Conservation (phyloP, 1,140 invertebrate genomes). For the Cyrtorhinus lividipennis region DNA sequence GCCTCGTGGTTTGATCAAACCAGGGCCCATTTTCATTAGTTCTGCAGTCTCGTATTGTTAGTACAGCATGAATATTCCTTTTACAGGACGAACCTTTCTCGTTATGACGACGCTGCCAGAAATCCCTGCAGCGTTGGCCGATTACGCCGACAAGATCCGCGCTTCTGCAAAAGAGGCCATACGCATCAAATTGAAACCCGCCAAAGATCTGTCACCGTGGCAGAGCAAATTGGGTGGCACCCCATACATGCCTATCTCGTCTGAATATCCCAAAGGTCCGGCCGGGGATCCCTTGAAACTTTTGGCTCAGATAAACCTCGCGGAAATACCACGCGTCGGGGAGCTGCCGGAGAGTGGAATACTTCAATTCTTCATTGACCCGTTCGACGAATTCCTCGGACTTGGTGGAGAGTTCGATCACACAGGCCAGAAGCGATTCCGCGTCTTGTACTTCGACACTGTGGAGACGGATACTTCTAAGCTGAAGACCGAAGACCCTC, state of each 20-base stretch:
- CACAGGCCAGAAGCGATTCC: neutral
- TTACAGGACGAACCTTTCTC: neutral
- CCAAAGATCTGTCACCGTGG: neutral
- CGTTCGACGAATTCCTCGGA: neutral
- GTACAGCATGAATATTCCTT: too few species aligned
- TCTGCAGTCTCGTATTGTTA: too few species aligned
- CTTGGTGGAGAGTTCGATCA: neutral
- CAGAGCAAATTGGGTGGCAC: neutral
- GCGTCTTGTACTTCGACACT: conserved; percentile 1
- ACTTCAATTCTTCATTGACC: neutral
- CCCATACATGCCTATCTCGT: neutral
- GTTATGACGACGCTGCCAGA: neutral
- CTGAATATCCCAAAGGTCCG: neutral
- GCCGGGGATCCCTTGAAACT: neutral
- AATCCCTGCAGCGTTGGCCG: neutral
- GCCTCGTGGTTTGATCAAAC: too few species aligned
- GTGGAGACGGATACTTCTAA: neutral
- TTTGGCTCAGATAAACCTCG: neutral
- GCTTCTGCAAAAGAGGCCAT: neutral
- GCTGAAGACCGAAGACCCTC: neutral
- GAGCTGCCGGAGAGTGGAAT: neutral
- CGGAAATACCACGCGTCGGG: neutral
- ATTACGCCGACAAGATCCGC: neutral
- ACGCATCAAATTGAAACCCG: neutral
- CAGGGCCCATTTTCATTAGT: too few species aligned